Evolutionary conservation across 1,140 invertebrate species (phyloP).

Genomic region (Drosophila serrata): DNA sequence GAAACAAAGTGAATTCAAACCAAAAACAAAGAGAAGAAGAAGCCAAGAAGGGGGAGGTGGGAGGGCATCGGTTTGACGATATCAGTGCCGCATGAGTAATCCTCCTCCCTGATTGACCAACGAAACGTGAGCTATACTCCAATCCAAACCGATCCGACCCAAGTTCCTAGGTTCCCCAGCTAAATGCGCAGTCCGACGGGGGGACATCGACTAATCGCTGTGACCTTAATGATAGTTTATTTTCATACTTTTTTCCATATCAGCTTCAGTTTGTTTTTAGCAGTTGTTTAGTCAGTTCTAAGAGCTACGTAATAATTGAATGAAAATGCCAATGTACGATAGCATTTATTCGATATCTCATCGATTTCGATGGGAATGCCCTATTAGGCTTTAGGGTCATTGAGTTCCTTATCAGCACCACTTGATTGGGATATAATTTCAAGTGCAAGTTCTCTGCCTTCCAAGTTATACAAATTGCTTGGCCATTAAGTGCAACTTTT

Average conservation of each 20-base stretch:
- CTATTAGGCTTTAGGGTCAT: background rate
- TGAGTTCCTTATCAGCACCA: slow-evolving; percentile 9
- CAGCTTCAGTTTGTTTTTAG: slow-evolving; percentile 28
- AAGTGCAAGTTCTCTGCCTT: slow-evolving; percentile 15
- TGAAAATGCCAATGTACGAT: slow-evolving; percentile 25
- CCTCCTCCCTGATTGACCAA: slow-evolving; percentile 3
- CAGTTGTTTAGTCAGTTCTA: slow-evolving; percentile 1
- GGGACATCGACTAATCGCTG: slow-evolving; percentile 24
- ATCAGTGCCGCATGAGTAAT: slow-evolving; percentile 32
- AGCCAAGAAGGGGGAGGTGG: background rate
- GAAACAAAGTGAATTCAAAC: slow-evolving; percentile 20
- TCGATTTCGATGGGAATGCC: slow-evolving; percentile 23
- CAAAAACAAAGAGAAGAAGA: slow-evolving; percentile 15
- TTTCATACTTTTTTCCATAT: slow-evolving; percentile 14
- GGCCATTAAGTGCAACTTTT: background rate
- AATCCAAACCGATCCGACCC: background rate
- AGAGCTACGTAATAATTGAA: background rate
- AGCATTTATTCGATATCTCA: too few species aligned
- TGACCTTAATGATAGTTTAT: slow-evolving; percentile 45
- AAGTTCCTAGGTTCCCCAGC: background rate
- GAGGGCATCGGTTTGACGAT: slow-evolving; percentile 5
- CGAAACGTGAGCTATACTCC: slow-evolving; percentile 27
- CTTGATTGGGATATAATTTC: slow-evolving; percentile 4
- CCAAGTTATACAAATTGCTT: background rate
- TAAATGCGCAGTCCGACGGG: slow-evolving; percentile 33